A percentile compares a stretch with the other conserved stretches of the same genome.
Conservation (phyloP, 2,113 vertebrate genomes). For the Pseudorhombus dupliciocellatus region DNA sequence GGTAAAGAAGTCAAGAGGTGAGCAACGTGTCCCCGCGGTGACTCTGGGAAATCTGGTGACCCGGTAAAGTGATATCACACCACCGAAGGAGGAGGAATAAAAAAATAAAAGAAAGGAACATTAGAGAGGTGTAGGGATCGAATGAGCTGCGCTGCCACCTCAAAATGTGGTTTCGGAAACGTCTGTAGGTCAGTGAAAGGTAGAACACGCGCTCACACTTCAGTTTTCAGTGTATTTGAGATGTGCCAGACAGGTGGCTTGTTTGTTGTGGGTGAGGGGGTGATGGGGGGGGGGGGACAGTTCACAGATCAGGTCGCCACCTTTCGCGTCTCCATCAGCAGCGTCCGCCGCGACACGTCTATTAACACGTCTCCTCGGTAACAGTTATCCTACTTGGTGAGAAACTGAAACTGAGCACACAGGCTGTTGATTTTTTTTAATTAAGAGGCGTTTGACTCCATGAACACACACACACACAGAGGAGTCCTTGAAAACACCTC, state of each 20-base stretch:
- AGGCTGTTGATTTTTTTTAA: not conserved
- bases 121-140: constrained; percentile 45
- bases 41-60: constrained; percentile 81
- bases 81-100: constrained; percentile 10
- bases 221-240: constrained; percentile 30
- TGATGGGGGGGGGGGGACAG: constrained; percentile 24
- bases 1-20: constrained; percentile 81
- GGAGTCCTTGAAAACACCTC: not conserved
- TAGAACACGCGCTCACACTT: constrained; percentile 11
- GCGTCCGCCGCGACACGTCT: constrained; percentile 28
- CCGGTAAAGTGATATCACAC: constrained; percentile 78
- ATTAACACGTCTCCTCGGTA: constrained; percentile 21
- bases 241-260: constrained; percentile 50
- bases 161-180: constrained; percentile 50
- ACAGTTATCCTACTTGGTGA: not conserved
- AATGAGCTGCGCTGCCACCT: constrained; percentile 54
- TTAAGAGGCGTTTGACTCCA: not conserved
- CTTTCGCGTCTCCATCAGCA: constrained; percentile 53
- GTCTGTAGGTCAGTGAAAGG: constrained; percentile 59
- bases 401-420: not conserved
- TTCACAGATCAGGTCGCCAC: constrained; percentile 54
- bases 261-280: constrained; percentile 36
- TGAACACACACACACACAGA: too few relatives aligned
- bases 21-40: constrained; percentile 69
- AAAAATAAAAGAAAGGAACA: not conserved